These are phyloP conservation scores for Macaca nemestrina DNA, from an alignment of 2,113 vertebrate genomes.

Conservation along the genomic window DNA sequence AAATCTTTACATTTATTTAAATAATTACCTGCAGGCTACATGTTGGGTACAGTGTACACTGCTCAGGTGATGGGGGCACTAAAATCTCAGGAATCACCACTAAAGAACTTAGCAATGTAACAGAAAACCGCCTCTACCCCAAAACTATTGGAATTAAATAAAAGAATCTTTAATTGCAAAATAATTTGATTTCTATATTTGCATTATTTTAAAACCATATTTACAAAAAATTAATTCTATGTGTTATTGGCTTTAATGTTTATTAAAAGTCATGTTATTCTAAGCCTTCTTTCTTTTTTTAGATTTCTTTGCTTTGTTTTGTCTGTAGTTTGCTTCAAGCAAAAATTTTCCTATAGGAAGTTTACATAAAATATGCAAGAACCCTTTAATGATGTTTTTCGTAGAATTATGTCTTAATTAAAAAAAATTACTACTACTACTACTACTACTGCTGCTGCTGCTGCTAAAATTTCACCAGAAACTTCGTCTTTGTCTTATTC, in stretches of 20 bases:
- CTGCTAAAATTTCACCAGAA: background rate
- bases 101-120: too few species aligned
- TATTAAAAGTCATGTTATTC: background rate
- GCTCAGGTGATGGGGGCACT: too few species aligned
- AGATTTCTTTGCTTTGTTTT: background rate
- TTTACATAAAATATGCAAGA: background rate
- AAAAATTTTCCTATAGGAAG: background rate
- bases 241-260: background rate
- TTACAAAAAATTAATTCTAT: background rate
- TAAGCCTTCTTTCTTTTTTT: background rate
- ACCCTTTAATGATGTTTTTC: background rate
- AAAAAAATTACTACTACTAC: background rate
- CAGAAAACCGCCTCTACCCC: too few species aligned
- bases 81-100: too few species aligned
- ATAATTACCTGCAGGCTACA: background rate
- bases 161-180: background rate
- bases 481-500: background rate
- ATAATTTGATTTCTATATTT: background rate
- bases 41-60: too few species aligned
- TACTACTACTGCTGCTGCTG: background rate
- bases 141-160: too few species aligned
- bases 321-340: background rate
- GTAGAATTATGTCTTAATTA: background rate
- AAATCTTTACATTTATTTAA: conserved; percentile 5
- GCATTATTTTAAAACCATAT: background rate